Base-by-base conservation (phyloP, 2,888 invertebrate species). In the Drosophila acutilabella region DNA sequence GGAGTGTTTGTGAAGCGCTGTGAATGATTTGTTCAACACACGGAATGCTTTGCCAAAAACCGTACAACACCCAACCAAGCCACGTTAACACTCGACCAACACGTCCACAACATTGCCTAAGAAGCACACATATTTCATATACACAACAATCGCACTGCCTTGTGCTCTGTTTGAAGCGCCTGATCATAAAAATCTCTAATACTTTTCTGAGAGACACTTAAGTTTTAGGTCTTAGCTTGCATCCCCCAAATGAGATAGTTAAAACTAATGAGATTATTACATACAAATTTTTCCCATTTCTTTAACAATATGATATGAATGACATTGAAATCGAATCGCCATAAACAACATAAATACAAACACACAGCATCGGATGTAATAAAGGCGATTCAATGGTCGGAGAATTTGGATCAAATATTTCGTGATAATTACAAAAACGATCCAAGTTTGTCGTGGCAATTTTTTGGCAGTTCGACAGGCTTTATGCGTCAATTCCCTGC, bases 401-500 rank as follows among this genome's bases (percentile, higher is more conserved):
- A 97, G 91, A 96, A 96, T 81, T 93, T 99, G 82, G 98, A 99
- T 92, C 95, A 95, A 59, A 96, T 96, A 80, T 99, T 99, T 93
- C 95, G 95, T 78, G 95, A 96, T 89, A 98, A 98, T 93, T 96
- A 96, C 90, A 95, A 96, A 90, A 94, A 94, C 66, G 97, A 98
- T 92, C 97, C 97, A 14, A 96, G 97, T 4, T 93, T 98, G 44
- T 97, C 97, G 4, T 99, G 99, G 98, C 99, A 99, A 93, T 99
- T 98, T 92, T 99, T 99, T 92, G 99, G 99, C 74, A 98, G 98
- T 92, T 96, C 98, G 38, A 96, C 97, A 16, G 99, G 99, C 42
- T 99, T 99, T 92, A 97, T 99, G 95, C 94, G 99, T 84, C 97
- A 98, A 91, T 99, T 96, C 93, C 99, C 99, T 93, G 97, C 97